Conservation (phyloP, 1,140 invertebrate species). For the Caenorhabditis latens region DNA sequence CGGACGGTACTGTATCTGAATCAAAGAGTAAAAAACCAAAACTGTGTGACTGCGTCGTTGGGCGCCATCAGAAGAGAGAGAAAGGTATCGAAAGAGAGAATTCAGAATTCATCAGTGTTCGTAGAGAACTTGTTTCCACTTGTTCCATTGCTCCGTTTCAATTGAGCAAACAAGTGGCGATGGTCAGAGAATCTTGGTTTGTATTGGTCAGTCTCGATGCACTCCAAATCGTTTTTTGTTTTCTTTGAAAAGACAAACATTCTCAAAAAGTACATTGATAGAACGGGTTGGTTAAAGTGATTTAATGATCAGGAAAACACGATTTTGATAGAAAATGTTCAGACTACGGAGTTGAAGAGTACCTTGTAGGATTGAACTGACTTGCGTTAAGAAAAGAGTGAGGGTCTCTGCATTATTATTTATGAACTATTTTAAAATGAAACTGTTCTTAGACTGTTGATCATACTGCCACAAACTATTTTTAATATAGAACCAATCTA, state of each 20-base stretch:
- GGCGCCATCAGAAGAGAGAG: neutral
- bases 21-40: conserved; percentile 48
- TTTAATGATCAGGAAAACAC: conserved; percentile 14
- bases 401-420: no score
- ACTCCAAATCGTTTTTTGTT: conserved; percentile 24
- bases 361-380: no score
- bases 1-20: conserved; percentile 48
- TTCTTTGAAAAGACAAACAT: conserved; percentile 46
- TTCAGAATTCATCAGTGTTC: neutral
- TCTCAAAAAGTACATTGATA: neutral
- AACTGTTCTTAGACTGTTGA: no score
- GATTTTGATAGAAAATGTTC: neutral
- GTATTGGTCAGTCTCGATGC: conserved; percentile 49
- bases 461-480: no score
- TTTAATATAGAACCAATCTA: no score
- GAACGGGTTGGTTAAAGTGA: neutral
- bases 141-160: conserved; percentile 52
- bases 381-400: no score
- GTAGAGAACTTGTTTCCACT: neutral
- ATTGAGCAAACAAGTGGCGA: neutral
- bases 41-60: neutral
- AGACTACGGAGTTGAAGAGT: neutral
- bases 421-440: no score
- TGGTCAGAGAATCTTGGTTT: conserved; percentile 16
- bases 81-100: neutral